These are phyloP conservation scores for Onychostoma macrolepis DNA, from an alignment of 2,113 vertebrate genomes.

Conservation along the genomic window DNA sequence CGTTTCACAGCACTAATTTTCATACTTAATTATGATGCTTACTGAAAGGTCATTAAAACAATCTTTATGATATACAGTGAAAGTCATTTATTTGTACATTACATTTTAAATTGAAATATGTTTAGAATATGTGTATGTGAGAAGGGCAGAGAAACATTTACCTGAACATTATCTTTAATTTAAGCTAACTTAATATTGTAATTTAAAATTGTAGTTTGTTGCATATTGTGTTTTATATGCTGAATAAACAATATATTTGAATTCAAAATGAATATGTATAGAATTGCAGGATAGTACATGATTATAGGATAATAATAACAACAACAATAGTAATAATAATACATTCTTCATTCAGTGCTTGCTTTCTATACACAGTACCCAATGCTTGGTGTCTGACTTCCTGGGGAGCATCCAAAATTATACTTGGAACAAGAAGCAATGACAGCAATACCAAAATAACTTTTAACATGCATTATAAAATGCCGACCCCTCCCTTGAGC, in stretches of 20 bases:
- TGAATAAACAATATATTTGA: not conserved
- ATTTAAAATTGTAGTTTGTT: too few relatives aligned
- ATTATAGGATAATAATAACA: not conserved
- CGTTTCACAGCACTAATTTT: not conserved
- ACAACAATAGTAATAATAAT: not conserved
- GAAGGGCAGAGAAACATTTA: not conserved
- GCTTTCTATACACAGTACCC: not conserved
- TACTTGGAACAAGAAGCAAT: constrained; percentile 32
- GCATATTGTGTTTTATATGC: not conserved
- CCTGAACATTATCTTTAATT: not conserved
- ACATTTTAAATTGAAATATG: too few relatives aligned
- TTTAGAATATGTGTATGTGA: too few relatives aligned
- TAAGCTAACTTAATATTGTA: too few relatives aligned
- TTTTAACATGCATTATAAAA: constrained; percentile 38
- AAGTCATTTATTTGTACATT: not conserved
- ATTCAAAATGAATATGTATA: not conserved
- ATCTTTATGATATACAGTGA: not conserved
- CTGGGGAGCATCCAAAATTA: not conserved
- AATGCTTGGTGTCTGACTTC: constrained; percentile 4
- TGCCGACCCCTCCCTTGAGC: constrained; percentile 8
- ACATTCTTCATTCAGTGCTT: not conserved
- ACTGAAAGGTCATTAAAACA: not conserved
- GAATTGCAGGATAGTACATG: not conserved
- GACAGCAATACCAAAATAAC: constrained; percentile 14
- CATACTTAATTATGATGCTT: not conserved